phyloP scores from a whole-genome alignment of 2,113 vertebrate genomes.

The Ardeotis arabs region DNA sequence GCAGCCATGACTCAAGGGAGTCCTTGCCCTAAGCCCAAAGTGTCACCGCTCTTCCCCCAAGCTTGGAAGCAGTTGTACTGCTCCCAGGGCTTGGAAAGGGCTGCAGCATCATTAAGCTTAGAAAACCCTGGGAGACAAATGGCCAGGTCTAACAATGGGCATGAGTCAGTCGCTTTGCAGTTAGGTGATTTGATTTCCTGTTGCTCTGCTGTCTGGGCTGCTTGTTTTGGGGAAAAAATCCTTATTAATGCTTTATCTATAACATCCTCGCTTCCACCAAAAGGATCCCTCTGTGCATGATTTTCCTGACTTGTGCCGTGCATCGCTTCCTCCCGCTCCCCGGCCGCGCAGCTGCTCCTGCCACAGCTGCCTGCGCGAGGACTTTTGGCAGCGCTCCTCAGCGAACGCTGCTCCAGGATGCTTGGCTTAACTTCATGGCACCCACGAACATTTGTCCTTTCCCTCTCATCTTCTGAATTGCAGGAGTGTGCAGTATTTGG shows the following conservation, averaged over 20 bases:
- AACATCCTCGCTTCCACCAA: slow-evolving; percentile 20
- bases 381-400: slow-evolving; percentile 14
- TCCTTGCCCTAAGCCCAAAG: not conserved
- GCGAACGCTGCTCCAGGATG: slow-evolving; percentile 11
- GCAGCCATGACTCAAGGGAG: not conserved
- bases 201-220: not conserved
- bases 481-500: not conserved
- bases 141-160: slow-evolving; percentile 12
- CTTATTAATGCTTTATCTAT: slow-evolving; percentile 6
- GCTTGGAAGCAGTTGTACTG: not conserved
- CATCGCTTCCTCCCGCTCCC: slow-evolving; percentile 17
- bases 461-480: slow-evolving; percentile 45
- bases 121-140: slow-evolving; percentile 10
- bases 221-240: slow-evolving; percentile 45
- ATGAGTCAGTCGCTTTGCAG: slow-evolving; percentile 20
- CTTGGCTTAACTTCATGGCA: slow-evolving; percentile 12
- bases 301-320: slow-evolving; percentile 37
- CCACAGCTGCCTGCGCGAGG: slow-evolving; percentile 31
- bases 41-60: not conserved
- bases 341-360: slow-evolving; percentile 46
- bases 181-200: slow-evolving; percentile 50
- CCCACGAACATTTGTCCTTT: slow-evolving; percentile 40
- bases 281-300: slow-evolving; percentile 14
- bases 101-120: not conserved
- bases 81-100: not conserved